Conservation (phyloP, 2,797 vertebrate genomes). For the Anniella stebbinsi region DNA sequence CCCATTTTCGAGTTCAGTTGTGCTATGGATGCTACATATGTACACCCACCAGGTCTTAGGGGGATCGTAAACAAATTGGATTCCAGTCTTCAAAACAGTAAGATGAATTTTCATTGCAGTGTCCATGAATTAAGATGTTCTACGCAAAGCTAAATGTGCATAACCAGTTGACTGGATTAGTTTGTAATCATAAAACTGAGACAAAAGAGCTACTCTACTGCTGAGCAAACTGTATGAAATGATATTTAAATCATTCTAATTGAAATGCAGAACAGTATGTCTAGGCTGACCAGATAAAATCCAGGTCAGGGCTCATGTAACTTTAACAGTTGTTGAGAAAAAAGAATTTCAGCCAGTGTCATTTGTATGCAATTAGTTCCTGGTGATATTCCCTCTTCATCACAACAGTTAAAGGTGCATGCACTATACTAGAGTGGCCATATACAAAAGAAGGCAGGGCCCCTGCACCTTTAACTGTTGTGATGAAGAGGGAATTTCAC, state of each 20-base stretch:
- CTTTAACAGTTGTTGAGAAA: no score
- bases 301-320: no score
- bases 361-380: no score
- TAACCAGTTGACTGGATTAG: background rate
- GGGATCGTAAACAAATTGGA: background rate
- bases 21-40: background rate
- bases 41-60: background rate
- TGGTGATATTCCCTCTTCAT: no score
- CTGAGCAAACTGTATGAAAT: background rate
- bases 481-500: no score
- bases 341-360: no score
- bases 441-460: no score
- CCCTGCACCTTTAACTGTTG: no score
- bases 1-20: background rate
- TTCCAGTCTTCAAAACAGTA: background rate
- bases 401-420: no score
- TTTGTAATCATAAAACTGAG: background rate
- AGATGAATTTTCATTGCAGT: background rate
- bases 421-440: no score
- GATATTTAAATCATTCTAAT: background rate
- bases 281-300: no score
- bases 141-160: background rate
- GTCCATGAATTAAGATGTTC: background rate
- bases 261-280: background rate
- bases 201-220: background rate